Evolutionary conservation across 2,113 vertebrate genomes (phyloP).

Genomic region (Sciurus niger): DNA sequence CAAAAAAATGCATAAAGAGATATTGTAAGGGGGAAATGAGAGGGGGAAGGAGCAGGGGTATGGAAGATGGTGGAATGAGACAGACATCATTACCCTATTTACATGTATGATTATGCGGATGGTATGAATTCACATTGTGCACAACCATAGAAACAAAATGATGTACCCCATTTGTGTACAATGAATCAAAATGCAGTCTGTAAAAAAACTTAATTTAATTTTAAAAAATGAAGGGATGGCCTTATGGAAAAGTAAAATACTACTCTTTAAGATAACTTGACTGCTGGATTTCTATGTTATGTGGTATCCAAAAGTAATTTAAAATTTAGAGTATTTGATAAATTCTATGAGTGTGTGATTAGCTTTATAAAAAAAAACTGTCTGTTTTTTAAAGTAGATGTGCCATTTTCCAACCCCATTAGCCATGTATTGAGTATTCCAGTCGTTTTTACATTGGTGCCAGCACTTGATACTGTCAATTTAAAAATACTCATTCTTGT

Average conservation of each 20-base stretch:
- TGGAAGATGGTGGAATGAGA: too few relatives aligned
- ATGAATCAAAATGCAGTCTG: too few relatives aligned
- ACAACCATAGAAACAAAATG: too few relatives aligned
- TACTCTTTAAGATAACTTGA: conserved; percentile 2
- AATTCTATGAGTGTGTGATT: neutral
- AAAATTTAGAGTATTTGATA: neutral
- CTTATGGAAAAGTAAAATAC: conserved; percentile 27
- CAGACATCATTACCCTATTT: too few relatives aligned
- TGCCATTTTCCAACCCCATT: neutral
- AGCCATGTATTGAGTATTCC: neutral
- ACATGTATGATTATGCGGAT: too few relatives aligned
- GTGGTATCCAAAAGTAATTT: neutral
- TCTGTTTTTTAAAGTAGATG: neutral
- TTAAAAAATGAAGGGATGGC: neutral
- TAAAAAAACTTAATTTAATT: too few relatives aligned
- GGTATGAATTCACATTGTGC: too few relatives aligned
- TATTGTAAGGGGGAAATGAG: neutral
- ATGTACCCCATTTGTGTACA: too few relatives aligned
- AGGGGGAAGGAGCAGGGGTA: too few relatives aligned
- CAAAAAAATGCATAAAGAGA: neutral
- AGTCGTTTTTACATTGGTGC: neutral
- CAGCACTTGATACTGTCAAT: neutral
- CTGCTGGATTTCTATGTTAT: neutral
- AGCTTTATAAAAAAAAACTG: neutral
- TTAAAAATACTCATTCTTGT: neutral